phyloP scores from a whole-genome alignment of 2,113 vertebrate species.

The Alaudala cheleensis region DNA sequence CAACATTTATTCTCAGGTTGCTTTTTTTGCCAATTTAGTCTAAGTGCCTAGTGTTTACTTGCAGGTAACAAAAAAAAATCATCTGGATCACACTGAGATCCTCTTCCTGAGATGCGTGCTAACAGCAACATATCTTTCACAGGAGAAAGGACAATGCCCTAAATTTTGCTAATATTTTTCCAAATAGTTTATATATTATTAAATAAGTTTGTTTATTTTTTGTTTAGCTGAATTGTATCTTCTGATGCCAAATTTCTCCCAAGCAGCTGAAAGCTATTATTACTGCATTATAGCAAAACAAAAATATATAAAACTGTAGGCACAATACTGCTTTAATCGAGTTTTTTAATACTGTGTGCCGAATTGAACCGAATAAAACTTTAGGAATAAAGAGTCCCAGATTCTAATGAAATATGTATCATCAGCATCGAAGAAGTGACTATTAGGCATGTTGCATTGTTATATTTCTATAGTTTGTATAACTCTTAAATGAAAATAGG shows the following conservation, averaged over 20 bases:
- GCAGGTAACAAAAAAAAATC: neutral
- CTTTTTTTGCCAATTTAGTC: neutral
- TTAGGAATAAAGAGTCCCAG: neutral
- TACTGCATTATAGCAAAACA: neutral
- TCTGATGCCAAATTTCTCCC: constrained; percentile 20
- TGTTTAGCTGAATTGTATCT: neutral
- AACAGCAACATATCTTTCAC: neutral
- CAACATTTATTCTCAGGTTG: neutral
- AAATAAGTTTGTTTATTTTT: neutral
- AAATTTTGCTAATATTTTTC: neutral
- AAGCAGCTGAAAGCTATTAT: constrained; percentile 24
- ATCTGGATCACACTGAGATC: neutral
- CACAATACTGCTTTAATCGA: neutral
- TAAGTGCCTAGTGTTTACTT: neutral
- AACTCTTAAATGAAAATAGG: neutral
- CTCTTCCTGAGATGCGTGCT: neutral
- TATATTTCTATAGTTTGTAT: neutral
- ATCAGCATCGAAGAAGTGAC: neutral
- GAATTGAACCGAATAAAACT: neutral
- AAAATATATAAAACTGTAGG: neutral
- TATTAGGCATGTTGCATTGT: neutral
- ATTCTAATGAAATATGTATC: neutral
- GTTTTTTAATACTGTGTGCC: neutral
- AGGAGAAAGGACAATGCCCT: neutral
- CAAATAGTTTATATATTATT: neutral